A percentile compares a stretch with the other conserved stretches of the same genome.
phyloP scores from a whole-genome alignment of 1,140 invertebrate species.

The Rhagoletis pomonella region DNA sequence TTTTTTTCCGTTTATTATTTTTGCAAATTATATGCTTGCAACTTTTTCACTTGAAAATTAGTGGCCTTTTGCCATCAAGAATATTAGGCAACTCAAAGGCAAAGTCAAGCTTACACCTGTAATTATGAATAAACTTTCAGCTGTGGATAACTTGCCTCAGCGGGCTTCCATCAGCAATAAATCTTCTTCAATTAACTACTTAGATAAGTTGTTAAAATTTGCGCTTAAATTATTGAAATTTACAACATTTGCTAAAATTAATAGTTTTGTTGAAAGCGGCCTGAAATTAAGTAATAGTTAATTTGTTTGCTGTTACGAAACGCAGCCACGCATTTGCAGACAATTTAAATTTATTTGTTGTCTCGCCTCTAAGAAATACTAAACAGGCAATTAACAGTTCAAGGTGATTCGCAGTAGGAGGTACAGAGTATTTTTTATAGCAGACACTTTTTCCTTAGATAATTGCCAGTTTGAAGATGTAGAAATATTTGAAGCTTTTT shows the following conservation, averaged over 20 bases:
- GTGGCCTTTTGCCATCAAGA: constrained; percentile 18
- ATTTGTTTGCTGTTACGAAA: background rate
- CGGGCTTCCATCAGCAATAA: background rate
- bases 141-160: too few relatives aligned
- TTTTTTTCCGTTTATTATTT: too few relatives aligned
- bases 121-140: too few relatives aligned
- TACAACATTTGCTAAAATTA: constrained; percentile 5
- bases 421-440: too few relatives aligned
- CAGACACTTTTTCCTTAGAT: too few relatives aligned
- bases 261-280: constrained; percentile 2
- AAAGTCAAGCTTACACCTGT: too few relatives aligned
- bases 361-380: background rate
- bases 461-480: too few relatives aligned
- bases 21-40: constrained; percentile 3
- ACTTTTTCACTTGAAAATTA: background rate
- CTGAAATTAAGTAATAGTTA: background rate
- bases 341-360: background rate
- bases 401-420: background rate
- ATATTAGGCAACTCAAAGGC: background rate
- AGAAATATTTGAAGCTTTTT: too few relatives aligned
- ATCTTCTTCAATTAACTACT: constrained; percentile 16
- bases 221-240: background rate
- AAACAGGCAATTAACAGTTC: background rate
- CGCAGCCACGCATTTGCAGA: background rate
- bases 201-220: constrained; percentile 26